Evolutionary conservation across 2,888 invertebrate species (phyloP).

Genomic region (Mallateleia sp.): DNA sequence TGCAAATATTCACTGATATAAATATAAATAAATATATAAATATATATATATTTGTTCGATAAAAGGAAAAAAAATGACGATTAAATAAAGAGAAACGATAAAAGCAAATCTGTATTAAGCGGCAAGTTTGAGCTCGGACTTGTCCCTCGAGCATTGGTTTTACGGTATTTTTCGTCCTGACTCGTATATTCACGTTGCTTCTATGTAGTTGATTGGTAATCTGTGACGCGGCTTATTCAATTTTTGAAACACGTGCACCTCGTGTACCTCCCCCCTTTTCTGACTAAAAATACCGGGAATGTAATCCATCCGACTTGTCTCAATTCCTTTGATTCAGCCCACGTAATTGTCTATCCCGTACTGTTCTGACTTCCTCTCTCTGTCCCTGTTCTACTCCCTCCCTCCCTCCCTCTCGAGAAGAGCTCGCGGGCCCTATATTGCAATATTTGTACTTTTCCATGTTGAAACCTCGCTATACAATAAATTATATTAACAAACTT

Average conservation of each 20-base stretch:
- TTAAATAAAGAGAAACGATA: conserved; percentile 23
- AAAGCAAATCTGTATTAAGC: conserved; percentile 31
- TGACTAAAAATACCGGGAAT: conserved; percentile 15
- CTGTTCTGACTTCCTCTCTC: conserved; percentile 52
- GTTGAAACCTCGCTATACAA: no score
- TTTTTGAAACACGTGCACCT: conserved; percentile 57
- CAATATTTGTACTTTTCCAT: no score
- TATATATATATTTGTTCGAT: conserved; percentile 63
- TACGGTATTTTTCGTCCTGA: conserved; percentile 49
- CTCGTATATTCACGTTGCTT: conserved; percentile 68
- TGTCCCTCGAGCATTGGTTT: conserved; percentile 44
- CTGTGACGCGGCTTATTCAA: conserved; percentile 61
- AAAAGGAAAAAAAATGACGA: conserved; percentile 21
- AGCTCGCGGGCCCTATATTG: no score
- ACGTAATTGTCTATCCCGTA: conserved; percentile 21
- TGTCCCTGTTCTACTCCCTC: conserved; percentile 67
- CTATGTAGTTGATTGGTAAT: conserved; percentile 61
- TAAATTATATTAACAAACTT: no score
- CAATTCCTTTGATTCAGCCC: conserved; percentile 41
- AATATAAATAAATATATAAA: conserved; percentile 55
- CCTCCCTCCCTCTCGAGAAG: conserved; percentile 86
- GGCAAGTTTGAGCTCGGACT: conserved; percentile 52
- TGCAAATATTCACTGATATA: conserved; percentile 56
- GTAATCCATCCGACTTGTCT: conserved; percentile 37
- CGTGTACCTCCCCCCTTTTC: conserved; percentile 42